These are phyloP conservation scores for Dendrocopos noguchii DNA, from an alignment of 2,113 vertebrate species.

Conservation along the genomic window DNA sequence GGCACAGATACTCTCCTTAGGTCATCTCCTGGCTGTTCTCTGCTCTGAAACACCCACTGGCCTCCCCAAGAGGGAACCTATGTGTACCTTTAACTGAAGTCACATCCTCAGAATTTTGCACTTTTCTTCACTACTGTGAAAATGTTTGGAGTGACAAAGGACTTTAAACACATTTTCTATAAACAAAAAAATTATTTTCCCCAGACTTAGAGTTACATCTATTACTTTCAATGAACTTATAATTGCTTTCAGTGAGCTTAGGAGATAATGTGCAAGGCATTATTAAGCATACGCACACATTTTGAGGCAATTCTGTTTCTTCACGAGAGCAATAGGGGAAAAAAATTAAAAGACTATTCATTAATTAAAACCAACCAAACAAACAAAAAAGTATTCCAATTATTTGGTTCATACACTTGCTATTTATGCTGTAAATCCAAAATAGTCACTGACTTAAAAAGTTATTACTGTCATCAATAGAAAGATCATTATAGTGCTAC, in stretches of 20 bases:
- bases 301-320: constrained; percentile 7
- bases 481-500: constrained; percentile 65
- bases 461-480: constrained; percentile 70
- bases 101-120: background rate
- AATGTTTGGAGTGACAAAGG: background rate
- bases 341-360: background rate
- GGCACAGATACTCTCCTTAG: background rate
- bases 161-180: background rate
- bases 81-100: background rate
- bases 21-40: background rate
- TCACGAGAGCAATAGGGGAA: background rate
- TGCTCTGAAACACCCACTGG: background rate
- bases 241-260: background rate
- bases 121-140: background rate
- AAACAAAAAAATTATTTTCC: background rate
- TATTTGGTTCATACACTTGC: constrained; percentile 53
- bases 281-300: background rate
- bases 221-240: background rate
- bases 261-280: background rate
- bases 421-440: constrained; percentile 64
- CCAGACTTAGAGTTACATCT: background rate
- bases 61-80: background rate
- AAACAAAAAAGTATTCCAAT: constrained; percentile 24
- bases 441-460: constrained; percentile 61
- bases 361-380: no score